A percentile compares a stretch with the other conserved stretches of the same genome.
phyloP scores from a whole-genome alignment of 2,797 vertebrate species.

The Alcedo atthis region DNA sequence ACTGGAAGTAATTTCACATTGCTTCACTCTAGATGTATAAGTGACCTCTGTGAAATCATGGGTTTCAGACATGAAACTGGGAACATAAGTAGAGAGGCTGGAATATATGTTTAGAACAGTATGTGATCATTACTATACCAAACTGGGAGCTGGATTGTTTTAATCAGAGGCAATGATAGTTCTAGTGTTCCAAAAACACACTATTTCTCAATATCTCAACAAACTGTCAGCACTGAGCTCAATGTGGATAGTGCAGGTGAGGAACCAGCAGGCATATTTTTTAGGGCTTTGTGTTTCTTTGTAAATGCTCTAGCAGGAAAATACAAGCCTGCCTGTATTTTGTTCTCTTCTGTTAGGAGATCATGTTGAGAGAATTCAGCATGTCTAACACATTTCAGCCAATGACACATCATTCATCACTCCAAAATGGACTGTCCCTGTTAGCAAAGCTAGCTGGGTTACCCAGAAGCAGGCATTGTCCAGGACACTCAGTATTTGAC shows the following conservation, averaged over 20 bases:
- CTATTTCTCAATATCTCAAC: constrained; percentile 54
- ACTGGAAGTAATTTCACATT: constrained; percentile 73
- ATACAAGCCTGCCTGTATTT: constrained; percentile 27
- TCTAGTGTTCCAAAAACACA: constrained; percentile 49
- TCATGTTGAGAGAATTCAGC: constrained; percentile 11
- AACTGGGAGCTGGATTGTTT: constrained; percentile 67
- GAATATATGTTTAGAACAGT: constrained; percentile 66
- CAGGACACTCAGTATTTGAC: neutral
- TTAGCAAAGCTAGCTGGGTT: constrained; percentile 11
- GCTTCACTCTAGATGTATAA: constrained; percentile 71
- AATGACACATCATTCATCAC: constrained; percentile 27
- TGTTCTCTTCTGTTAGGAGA: constrained; percentile 31
- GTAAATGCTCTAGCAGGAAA: constrained; percentile 27
- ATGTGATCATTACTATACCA: constrained; percentile 66
- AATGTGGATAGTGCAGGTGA: neutral
- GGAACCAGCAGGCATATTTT: constrained; percentile 23
- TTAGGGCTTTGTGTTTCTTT: neutral
- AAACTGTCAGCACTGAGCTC: constrained; percentile 28
- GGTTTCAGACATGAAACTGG: constrained; percentile 64
- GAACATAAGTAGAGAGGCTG: constrained; percentile 61
- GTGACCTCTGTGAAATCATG: constrained; percentile 76
- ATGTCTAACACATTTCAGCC: neutral
- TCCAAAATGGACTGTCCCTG: neutral
- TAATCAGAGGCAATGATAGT: constrained; percentile 69
- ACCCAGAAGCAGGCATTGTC: constrained; percentile 27